Evolutionary conservation across 1,140 invertebrate genomes (phyloP).

Genomic region (Tenebrio molitor): DNA sequence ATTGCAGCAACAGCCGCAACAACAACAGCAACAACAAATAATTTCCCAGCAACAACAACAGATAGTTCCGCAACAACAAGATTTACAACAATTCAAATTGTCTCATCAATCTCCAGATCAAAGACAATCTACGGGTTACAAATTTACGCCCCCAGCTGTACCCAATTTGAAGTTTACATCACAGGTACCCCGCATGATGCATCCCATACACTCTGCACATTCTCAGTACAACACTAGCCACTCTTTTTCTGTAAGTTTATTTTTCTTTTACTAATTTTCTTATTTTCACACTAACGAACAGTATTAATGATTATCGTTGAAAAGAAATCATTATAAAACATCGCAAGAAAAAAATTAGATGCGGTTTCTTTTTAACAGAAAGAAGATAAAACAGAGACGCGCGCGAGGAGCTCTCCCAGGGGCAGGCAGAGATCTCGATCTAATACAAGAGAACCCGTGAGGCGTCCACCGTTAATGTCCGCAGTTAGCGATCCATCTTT

Average conservation of each 20-base stretch:
- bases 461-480: slow-evolving; percentile 70
- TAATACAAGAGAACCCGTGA: slow-evolving; percentile 63
- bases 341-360: no score
- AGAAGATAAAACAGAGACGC: slow-evolving; percentile 55
- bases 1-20: slow-evolving; percentile 42
- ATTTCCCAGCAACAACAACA: slow-evolving; percentile 50
- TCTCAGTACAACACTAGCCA: slow-evolving; percentile 41
- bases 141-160: slow-evolving; percentile 65
- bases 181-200: slow-evolving; percentile 58
- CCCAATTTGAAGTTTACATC: slow-evolving; percentile 65
- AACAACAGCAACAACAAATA: slow-evolving; percentile 5
- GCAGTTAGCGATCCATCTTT: slow-evolving; percentile 72
- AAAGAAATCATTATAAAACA: no score
- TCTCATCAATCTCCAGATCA: slow-evolving; percentile 44
- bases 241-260: slow-evolving; percentile 37
- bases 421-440: slow-evolving; percentile 61
- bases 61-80: slow-evolving; percentile 45
- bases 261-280: slow-evolving; percentile 20
- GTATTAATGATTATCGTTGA: no score
- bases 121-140: slow-evolving; percentile 62
- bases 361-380: no score
- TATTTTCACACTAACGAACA: neutral
- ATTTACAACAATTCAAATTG: slow-evolving; percentile 47
- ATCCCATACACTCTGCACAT: slow-evolving; percentile 35
- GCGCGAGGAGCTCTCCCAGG: slow-evolving; percentile 51